Conservation (phyloP, 2,888 invertebrate species). For the Odontocolon sp. region DNA sequence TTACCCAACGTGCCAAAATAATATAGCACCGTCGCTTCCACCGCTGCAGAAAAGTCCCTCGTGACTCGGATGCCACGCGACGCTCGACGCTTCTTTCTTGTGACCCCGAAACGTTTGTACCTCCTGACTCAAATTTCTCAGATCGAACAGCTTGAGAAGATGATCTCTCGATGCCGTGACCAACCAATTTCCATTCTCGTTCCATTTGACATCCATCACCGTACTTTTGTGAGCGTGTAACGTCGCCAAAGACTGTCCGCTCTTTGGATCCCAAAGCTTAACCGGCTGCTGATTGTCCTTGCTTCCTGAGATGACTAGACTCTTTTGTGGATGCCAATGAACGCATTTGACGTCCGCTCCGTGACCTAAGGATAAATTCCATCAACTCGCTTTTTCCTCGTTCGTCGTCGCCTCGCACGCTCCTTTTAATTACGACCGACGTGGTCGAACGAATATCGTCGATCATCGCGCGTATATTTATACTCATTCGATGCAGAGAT, state of each 20-base stretch:
- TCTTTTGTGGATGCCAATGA: slow-evolving; percentile 99
- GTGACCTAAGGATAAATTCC: slow-evolving; percentile 85
- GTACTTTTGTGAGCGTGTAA: slow-evolving; percentile 99
- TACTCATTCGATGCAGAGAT: background rate
- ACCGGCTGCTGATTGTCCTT: slow-evolving; percentile 99
- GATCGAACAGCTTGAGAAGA: slow-evolving; percentile 97
- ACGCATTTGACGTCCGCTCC: slow-evolving; percentile 99
- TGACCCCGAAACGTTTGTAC: slow-evolving; percentile 99
- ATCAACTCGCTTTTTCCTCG: slow-evolving; percentile 27
- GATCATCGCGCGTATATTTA: background rate
- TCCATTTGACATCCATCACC: slow-evolving; percentile 99
- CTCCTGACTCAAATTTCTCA: slow-evolving; percentile 97
- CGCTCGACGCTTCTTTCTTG: slow-evolving; percentile 98
- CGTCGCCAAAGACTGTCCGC: slow-evolving; percentile 96
- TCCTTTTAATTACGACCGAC: background rate
- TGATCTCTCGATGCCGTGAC: slow-evolving; percentile 99
- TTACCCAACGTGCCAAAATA: slow-evolving; percentile 99
- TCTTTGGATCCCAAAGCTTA: slow-evolving; percentile 99
- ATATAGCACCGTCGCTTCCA: slow-evolving; percentile 98
- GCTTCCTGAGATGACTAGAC: slow-evolving; percentile 98
- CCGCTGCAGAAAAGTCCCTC: slow-evolving; percentile 99
- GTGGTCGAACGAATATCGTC: background rate
- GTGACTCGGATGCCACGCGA: slow-evolving; percentile 99
- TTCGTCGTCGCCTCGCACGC: background rate
- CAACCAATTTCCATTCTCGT: slow-evolving; percentile 99